Percentiles rank a stretch among this genome's conserved stretches.
Conservation (phyloP, 1,140 invertebrate species). For the Dreissena polymorpha region DNA sequence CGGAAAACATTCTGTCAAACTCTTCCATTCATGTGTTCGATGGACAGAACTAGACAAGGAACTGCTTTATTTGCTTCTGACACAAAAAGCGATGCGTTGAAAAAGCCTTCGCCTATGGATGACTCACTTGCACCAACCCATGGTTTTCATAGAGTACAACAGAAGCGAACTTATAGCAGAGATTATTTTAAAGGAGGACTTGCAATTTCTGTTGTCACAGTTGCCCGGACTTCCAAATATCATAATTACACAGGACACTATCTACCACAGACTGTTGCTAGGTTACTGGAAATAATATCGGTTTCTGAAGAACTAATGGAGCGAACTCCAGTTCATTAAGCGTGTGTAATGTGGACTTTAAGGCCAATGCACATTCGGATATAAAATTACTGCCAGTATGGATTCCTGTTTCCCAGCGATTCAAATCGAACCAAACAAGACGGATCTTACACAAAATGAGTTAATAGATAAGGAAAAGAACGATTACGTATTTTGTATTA, state of each 20-base stretch:
- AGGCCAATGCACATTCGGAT: slow-evolving; percentile 6
- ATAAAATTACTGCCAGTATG: slow-evolving; percentile 30
- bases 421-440: neutral
- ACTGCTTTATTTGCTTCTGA: no score
- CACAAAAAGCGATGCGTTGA: no score
- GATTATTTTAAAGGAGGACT: neutral
- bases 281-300: slow-evolving; percentile 5
- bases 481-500: slow-evolving; percentile 43
- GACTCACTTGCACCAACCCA: no score
- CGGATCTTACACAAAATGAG: neutral
- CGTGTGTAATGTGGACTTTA: slow-evolving; percentile 40
- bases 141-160: no score
- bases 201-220: slow-evolving; percentile 26
- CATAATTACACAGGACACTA: slow-evolving; percentile 10
- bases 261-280: slow-evolving; percentile 24
- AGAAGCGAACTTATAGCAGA: no score
- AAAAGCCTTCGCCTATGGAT: no score
- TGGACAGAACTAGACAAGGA: no score
- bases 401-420: slow-evolving; percentile 15
- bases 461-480: slow-evolving; percentile 33
- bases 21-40: no score
- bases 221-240: neutral
- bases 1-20: no score
- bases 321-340: slow-evolving; percentile 8
- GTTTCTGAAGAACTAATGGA: neutral